Evolutionary conservation across 2,888 invertebrate species (phyloP).

Genomic region (Chloroclystis v-ata): DNA sequence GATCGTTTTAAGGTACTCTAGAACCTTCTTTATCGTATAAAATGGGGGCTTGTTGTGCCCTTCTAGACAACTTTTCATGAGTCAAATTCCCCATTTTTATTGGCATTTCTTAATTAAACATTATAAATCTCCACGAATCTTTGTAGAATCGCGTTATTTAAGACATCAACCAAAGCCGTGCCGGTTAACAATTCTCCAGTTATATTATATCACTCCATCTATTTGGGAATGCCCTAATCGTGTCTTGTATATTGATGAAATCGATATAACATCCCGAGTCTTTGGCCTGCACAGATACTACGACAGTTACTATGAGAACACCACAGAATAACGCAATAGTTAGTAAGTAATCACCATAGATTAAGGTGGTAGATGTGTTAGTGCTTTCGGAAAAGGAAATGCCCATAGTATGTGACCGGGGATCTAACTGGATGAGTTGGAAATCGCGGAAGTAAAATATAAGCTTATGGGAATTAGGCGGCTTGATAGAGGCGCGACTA

Average conservation of each 20-base stretch:
- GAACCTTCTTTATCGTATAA: too few species aligned
- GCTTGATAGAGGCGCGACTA: slow-evolving; percentile 6
- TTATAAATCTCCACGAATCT: too few species aligned
- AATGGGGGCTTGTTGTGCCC: too few species aligned
- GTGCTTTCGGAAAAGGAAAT: slow-evolving; percentile 45
- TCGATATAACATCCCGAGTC: slow-evolving; percentile 41
- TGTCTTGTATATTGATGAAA: slow-evolving; percentile 21
- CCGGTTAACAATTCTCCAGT: background rate
- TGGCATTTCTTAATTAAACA: too few species aligned
- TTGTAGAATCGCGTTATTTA: too few species aligned
- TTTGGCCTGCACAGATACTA: slow-evolving; percentile 33
- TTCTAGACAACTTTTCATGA: too few species aligned
- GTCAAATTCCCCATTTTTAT: too few species aligned
- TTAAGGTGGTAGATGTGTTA: background rate
- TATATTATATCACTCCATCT: slow-evolving; percentile 5
- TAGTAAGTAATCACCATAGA: background rate
- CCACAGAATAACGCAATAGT: background rate
- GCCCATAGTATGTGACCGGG: slow-evolving; percentile 42
- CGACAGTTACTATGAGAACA: slow-evolving; percentile 10
- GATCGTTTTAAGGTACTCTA: too few species aligned
- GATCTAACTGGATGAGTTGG: slow-evolving; percentile 31
- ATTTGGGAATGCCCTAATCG: slow-evolving; percentile 15
- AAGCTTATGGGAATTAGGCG: slow-evolving; percentile 25
- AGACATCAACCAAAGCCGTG: background rate
- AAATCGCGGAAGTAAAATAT: slow-evolving; percentile 33